These are phyloP conservation scores for Tetragonula clypearis DNA, from an alignment of 1,140 invertebrate genomes.

Conservation along the genomic window DNA sequence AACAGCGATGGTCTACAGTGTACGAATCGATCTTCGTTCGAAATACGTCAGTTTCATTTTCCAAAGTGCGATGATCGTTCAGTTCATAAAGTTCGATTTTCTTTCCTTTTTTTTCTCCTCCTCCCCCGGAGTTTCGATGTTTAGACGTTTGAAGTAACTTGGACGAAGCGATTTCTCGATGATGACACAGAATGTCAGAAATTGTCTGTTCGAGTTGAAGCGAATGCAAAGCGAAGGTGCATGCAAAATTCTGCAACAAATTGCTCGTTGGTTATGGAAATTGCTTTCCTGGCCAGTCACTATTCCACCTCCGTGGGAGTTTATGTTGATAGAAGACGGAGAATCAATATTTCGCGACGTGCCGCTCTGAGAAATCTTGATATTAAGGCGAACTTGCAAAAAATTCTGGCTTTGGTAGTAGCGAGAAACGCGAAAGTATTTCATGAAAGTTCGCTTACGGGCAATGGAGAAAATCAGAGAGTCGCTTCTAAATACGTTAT, in stretches of 20 bases:
- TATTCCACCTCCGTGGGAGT: not conserved
- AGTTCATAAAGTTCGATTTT: too few species aligned
- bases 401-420: not conserved
- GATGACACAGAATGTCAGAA: too few species aligned
- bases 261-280: constrained; percentile 25
- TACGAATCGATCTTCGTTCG: too few species aligned
- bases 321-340: not conserved
- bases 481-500: not conserved
- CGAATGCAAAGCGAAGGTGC: not conserved
- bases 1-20: too few species aligned
- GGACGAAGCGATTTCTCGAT: too few species aligned
- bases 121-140: too few species aligned
- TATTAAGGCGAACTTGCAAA: not conserved
- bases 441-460: not conserved
- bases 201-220: not conserved
- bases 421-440: not conserved
- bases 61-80: too few species aligned
- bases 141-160: too few species aligned
- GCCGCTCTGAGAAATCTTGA: not conserved
- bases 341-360: constrained; percentile 17
- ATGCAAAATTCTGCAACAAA: not conserved
- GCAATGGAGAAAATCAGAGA: not conserved
- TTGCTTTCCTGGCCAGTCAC: not conserved
- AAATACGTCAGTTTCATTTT: too few species aligned
- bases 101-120: too few species aligned